Conservation (phyloP, 1,140 invertebrate species). For the Drosophila santomea region DNA sequence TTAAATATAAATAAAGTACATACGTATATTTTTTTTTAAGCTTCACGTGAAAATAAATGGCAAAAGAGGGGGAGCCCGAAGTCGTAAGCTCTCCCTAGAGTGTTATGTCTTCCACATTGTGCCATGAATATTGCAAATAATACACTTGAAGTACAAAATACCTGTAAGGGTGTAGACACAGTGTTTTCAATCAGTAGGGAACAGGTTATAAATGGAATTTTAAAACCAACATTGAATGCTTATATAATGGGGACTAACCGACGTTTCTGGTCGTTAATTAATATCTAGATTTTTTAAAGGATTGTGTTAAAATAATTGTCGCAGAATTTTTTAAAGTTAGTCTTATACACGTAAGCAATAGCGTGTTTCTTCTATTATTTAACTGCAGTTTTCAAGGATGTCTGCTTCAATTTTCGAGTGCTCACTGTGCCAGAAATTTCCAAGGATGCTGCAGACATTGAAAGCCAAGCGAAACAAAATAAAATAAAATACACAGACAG, state of each 20-base stretch:
- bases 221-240: neutral
- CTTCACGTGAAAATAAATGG: slow-evolving; percentile 11
- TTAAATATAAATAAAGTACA: neutral
- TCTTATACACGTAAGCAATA: too few species aligned
- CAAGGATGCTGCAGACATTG: slow-evolving; percentile 41
- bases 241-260: too few species aligned
- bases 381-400: too few species aligned
- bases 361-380: too few species aligned
- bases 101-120: slow-evolving; percentile 10
- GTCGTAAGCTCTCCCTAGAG: slow-evolving; percentile 9
- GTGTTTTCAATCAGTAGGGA: neutral
- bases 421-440: slow-evolving; percentile 22
- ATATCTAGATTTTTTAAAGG: too few species aligned
- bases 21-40: neutral
- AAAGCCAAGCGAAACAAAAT: slow-evolving; percentile 39
- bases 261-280: too few species aligned
- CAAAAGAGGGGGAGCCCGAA: neutral
- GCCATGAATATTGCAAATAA: slow-evolving; percentile 37
- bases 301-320: too few species aligned
- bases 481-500: slow-evolving; percentile 39
- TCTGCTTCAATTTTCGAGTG: too few species aligned
- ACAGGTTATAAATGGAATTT: neutral
- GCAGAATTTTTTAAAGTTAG: too few species aligned
- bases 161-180: slow-evolving; percentile 8
- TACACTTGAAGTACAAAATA: slow-evolving; percentile 23